Evolutionary conservation across 2,888 invertebrate genomes (phyloP), one percentile per base, ranked within the genome.

Genomic region (Hymenopus coronatus): DNA sequence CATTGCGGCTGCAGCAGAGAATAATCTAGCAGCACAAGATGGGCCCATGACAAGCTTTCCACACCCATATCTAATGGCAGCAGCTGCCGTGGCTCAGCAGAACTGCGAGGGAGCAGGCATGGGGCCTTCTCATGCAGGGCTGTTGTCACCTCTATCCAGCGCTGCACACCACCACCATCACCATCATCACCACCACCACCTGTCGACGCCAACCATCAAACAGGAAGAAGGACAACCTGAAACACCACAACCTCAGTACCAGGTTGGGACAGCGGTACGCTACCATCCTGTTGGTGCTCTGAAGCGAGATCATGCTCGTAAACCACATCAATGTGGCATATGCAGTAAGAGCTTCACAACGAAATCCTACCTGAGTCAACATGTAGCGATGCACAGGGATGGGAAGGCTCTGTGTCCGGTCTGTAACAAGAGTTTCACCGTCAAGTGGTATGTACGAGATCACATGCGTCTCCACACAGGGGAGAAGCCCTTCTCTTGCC

Each of bases 381-480:
- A 87, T 87, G 87, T 87, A 40, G 87, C 87, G 0, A 82, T 87
- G 46, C 87, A 87, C 20, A 87, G 87, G 30, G 87, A 87, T 33
- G 87, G 87, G 25, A 87, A 87, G 33, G 82, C 87, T 82, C 28
- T 82, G 40, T 87, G 87, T 28, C 87, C 87, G 2, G 82, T 87
- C n/a, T 87, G 87, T 81, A 87, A 87, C 82, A 87, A 87, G 12
- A 82, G 82, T 14, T 87, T 87, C 40, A 87, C 81, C 82, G 87
- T 87, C 27, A 87, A 87, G 33, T 87, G 87, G 87, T 87, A 87
- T 27, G 87, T 87, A 87, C 81, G 87, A 40, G 87, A 87, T 40
- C 87, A 87, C 15, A 87, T 87, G 87, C 81, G 87, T n/a, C 81
- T 87, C n/a, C 87, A 87, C 27, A 87, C 87, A 25, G 87, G 87